Conservation (phyloP, 2,797 vertebrate genomes). For the Lepidocolaptes lacrymiger region DNA sequence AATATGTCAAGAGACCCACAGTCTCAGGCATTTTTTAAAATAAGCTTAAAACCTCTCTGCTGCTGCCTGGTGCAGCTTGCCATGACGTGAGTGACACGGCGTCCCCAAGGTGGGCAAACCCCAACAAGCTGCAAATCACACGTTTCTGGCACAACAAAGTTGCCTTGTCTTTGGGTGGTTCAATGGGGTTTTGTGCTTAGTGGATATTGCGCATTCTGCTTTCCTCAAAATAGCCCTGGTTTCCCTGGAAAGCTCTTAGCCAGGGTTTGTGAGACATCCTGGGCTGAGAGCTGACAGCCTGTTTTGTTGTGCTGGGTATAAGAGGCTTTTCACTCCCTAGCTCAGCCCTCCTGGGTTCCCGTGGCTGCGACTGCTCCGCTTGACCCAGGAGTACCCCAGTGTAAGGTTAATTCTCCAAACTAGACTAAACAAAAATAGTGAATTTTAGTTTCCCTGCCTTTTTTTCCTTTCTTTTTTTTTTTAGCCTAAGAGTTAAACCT, state of each 20-base stretch:
- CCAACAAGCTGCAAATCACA: constrained; percentile 45
- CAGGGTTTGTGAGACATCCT: not conserved
- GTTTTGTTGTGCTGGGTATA: not conserved
- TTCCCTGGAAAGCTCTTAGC: constrained; percentile 15
- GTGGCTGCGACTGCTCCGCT: not conserved
- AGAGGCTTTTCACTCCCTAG: constrained; percentile 46
- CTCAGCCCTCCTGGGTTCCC: not conserved
- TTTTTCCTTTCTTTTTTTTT: not conserved
- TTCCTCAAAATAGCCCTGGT: not conserved
- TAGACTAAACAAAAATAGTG: constrained; percentile 64
- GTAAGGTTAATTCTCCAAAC: not conserved
- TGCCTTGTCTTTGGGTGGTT: constrained; percentile 59
- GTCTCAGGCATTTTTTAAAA: not conserved
- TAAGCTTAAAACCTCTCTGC: not conserved
- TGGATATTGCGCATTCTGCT: not conserved
- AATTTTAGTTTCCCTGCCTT: not conserved
- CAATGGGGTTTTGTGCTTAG: constrained; percentile 26
- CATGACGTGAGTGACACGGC: not conserved
- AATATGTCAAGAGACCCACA: not conserved
- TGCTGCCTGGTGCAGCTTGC: not conserved
- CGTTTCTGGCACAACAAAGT: constrained; percentile 63
- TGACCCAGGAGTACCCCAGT: constrained; percentile 2
- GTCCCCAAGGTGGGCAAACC: constrained; percentile 64
- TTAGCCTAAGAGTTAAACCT: not conserved
- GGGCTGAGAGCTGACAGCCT: constrained; percentile 39